phyloP scores from a whole-genome alignment of 1,140 invertebrate genomes.

The Hyles vespertilio region DNA sequence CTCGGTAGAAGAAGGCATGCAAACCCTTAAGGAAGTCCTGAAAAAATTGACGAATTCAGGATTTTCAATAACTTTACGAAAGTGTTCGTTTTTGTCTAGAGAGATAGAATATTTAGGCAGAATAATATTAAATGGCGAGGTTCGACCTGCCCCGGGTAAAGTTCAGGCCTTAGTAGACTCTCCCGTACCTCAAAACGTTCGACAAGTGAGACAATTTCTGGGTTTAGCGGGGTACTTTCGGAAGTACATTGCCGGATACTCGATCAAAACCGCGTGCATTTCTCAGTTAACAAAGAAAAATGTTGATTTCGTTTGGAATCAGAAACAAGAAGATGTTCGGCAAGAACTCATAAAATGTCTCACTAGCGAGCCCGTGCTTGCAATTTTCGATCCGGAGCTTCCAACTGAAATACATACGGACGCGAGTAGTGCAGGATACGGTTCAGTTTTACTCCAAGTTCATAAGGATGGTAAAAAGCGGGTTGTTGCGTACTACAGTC shows the following conservation, averaged over 20 bases:
- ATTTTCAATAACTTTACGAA: conserved; percentile 36
- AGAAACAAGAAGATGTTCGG: neutral
- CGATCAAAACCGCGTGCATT: neutral
- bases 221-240: conserved; percentile 49
- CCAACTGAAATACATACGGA: conserved; percentile 29
- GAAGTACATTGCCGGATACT: conserved; percentile 37
- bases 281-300: neutral
- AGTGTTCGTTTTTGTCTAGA: conserved; percentile 35
- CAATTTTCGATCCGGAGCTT: neutral
- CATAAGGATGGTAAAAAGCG: neutral
- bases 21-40: conserved; percentile 20
- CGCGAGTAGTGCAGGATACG: conserved; percentile 2
- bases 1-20: conserved; percentile 15
- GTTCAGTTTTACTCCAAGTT: neutral
- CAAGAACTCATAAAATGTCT: neutral
- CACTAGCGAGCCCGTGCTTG: neutral
- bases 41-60: conserved; percentile 19
- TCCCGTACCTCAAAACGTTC: conserved; percentile 34
- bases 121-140: conserved; percentile 30
- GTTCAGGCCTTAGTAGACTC: conserved; percentile 43
- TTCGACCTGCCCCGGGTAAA: conserved; percentile 40
- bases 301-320: neutral
- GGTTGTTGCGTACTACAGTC: conserved; percentile 13
- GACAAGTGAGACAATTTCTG: conserved; percentile 41
- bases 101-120: conserved; percentile 35